Conservation (phyloP, 30 jellyfish, hydroid and myxozoan genomes). For the Mastigias papua region DNA sequence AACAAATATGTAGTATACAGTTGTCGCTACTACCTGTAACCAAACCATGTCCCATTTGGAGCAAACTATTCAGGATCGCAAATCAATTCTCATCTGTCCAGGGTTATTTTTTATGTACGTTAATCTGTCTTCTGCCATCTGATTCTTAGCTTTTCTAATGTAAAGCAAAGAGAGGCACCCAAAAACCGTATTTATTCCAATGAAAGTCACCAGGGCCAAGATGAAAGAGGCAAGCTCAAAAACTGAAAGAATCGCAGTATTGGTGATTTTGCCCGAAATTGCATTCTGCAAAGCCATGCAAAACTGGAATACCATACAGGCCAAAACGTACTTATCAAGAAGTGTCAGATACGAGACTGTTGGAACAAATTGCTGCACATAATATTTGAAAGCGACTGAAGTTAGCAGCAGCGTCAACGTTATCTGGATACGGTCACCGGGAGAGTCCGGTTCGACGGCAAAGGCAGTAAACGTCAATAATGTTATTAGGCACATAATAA, state of each 20-base stretch:
- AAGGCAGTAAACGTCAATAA: slow-evolving; percentile 58
- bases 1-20: too few relatives aligned
- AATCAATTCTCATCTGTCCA: slow-evolving; percentile 15
- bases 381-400: slow-evolving; percentile 72
- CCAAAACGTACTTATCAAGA: slow-evolving; percentile 41
- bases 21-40: too few relatives aligned
- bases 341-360: slow-evolving; percentile 50
- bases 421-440: slow-evolving; percentile 59
- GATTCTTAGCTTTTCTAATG: neutral
- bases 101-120: neutral
- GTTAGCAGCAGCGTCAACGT: slow-evolving; percentile 62
- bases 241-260: neutral
- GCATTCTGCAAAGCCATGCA: slow-evolving; percentile 50
- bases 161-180: neutral
- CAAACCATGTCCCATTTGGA: too few relatives aligned
- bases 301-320: slow-evolving; percentile 68
- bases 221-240: slow-evolving; percentile 16
- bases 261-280: slow-evolving; percentile 18
- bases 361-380: slow-evolving; percentile 65
- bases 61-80: too few relatives aligned
- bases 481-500: slow-evolving; percentile 54
- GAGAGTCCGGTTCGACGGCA: slow-evolving; percentile 52
- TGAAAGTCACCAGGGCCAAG: neutral
- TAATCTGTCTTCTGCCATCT: neutral
- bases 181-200: slow-evolving; percentile 8